Percentiles rank a stretch among this genome's conserved stretches.
Evolutionary conservation across 2,797 vertebrate genomes (phyloP).

Genomic region (Acropternis orthonyx): DNA sequence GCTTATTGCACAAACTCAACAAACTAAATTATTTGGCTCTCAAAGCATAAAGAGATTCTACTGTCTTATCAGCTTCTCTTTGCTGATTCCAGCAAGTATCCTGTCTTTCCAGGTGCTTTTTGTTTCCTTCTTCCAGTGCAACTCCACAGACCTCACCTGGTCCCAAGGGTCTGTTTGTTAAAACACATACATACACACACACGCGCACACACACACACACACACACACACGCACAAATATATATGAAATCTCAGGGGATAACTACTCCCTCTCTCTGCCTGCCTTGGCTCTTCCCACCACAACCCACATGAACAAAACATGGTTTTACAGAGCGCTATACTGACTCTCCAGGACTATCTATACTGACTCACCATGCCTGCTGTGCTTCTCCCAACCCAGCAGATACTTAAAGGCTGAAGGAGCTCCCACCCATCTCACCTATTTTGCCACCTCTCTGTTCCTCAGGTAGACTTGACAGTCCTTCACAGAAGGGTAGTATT

Average conservation of each 20-base stretch:
- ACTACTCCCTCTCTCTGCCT: not conserved
- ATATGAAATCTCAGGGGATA: not conserved
- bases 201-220: not conserved
- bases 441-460: not conserved
- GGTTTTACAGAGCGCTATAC: accelerated
- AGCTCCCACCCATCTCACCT: not conserved
- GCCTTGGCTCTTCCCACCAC: not conserved
- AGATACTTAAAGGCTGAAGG: not conserved
- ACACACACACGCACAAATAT: not conserved
- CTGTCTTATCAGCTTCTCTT: not conserved
- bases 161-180: not conserved
- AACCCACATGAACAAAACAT: not conserved
- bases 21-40: not conserved
- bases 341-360: not conserved
- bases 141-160: not conserved
- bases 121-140: not conserved
- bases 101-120: not conserved
- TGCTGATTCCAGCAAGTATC: not conserved
- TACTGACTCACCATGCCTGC: not conserved
- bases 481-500: not conserved
- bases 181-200: not conserved
- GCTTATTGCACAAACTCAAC: not conserved
- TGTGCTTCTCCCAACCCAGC: not conserved
- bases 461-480: not conserved
- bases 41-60: not conserved